Conservation (phyloP, 2,113 vertebrate species). For the Otus sunia region DNA sequence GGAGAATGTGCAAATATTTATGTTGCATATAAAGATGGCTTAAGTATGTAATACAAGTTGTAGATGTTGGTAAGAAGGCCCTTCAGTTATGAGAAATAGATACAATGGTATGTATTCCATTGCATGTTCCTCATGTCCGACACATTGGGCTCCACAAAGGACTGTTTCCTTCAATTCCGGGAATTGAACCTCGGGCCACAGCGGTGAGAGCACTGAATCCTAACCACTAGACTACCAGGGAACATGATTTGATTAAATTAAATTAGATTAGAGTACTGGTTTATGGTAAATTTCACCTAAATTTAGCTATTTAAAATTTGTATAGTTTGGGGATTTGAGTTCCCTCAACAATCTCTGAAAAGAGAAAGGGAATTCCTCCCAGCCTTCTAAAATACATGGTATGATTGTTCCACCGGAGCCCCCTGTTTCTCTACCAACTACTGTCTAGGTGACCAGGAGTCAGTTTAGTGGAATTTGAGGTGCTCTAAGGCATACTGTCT, state of each 20-base stretch:
- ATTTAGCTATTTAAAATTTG: neutral
- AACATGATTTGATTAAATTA: fast-evolving
- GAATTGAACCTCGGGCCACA: too few species aligned
- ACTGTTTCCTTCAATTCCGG: too few species aligned
- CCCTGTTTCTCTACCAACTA: neutral
- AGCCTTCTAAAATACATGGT: neutral
- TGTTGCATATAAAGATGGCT: neutral
- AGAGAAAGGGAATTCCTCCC: neutral
- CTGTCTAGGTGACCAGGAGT: too few species aligned
- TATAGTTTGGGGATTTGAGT: neutral
- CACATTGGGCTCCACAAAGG: fast-evolving
- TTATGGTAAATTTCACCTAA: neutral
- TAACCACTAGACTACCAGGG: too few species aligned
- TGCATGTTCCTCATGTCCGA: fast-evolving
- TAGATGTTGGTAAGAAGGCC: neutral
- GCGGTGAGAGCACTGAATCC: too few species aligned
- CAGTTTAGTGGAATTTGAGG: neutral
- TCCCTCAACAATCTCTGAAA: neutral
- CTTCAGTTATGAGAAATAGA: neutral
- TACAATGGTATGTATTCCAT: fast-evolving
- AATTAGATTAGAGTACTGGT: neutral
- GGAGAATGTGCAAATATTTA: neutral
- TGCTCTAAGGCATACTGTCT: neutral
- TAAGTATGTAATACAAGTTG: neutral
- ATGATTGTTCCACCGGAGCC: neutral